Evolutionary conservation across 2,797 vertebrate genomes (phyloP).

Genomic region (Lepilemur septentrionalis): DNA sequence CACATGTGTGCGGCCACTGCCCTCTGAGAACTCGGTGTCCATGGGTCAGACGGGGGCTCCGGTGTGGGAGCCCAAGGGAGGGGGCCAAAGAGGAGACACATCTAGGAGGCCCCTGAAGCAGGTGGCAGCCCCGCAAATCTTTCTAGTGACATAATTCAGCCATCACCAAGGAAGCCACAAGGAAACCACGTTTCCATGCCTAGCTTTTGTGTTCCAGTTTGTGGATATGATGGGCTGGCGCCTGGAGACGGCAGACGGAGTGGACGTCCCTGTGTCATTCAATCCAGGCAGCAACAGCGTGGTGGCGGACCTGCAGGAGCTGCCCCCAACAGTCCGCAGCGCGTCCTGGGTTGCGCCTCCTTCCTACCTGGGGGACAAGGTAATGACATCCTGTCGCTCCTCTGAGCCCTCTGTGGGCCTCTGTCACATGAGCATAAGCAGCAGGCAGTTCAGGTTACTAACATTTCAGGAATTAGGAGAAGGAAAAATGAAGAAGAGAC

Average conservation of each 20-base stretch:
- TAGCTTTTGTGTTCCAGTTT: conserved; percentile 84
- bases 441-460: not conserved
- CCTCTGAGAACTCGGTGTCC: not conserved
- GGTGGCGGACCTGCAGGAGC: conserved; percentile 95
- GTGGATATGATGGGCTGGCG: conserved; percentile 93
- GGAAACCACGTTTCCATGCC: fast-evolving
- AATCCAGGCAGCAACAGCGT: conserved; percentile 91
- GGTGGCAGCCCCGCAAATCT: not conserved
- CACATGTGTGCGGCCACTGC: not conserved
- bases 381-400: conserved; percentile 74
- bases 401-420: not conserved
- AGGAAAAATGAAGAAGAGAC: not conserved
- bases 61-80: fast-evolving
- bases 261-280: conserved; percentile 88
- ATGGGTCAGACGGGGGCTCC: not conserved
- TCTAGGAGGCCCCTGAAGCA: not conserved
- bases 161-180: not conserved
- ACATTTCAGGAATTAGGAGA: not conserved
- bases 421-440: not conserved
- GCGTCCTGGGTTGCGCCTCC: conserved; percentile 93
- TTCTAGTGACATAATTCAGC: not conserved
- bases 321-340: conserved; percentile 85
- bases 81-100: not conserved
- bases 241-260: conserved; percentile 85
- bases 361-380: conserved; percentile 93